Evolutionary conservation across 2,888 invertebrate species (phyloP).

Genomic region (Microctonus aethiopoides): DNA sequence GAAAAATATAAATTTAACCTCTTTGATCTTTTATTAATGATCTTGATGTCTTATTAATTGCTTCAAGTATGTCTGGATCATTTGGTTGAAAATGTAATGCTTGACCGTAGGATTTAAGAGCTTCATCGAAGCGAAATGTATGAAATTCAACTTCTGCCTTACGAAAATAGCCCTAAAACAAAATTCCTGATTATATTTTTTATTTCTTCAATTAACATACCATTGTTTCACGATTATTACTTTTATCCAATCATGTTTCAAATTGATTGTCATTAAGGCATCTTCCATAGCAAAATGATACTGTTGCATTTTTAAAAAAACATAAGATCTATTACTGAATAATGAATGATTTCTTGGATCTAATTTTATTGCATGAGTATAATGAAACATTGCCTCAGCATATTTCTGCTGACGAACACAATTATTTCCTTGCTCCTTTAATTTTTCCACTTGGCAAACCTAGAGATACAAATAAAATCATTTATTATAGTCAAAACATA

Average conservation of each 20-base stretch:
- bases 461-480: neutral
- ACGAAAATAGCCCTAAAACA: conserved; percentile 78
- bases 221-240: conserved; percentile 62
- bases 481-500: neutral
- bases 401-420: conserved; percentile 79
- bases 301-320: conserved; percentile 82
- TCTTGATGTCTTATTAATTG: conserved; percentile 72
- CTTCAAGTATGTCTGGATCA: conserved; percentile 74
- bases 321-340: conserved; percentile 84
- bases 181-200: conserved; percentile 5
- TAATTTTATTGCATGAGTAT: conserved; percentile 81
- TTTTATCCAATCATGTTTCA: conserved; percentile 85
- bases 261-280: conserved; percentile 79
- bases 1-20: conserved; percentile 70
- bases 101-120: conserved; percentile 76
- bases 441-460: conserved; percentile 52
- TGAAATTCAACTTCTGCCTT: conserved; percentile 79
- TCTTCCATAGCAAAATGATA: conserved; percentile 82
- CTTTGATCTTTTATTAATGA: conserved; percentile 72
- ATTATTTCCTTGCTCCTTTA: conserved; percentile 81
- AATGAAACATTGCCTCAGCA: conserved; percentile 82
- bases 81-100: conserved; percentile 77
- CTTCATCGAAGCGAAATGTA: conserved; percentile 75
- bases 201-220: neutral
- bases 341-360: conserved; percentile 78